phyloP scores from a whole-genome alignment of 2,797 vertebrate genomes.

The Scyliorhinus canicula region DNA sequence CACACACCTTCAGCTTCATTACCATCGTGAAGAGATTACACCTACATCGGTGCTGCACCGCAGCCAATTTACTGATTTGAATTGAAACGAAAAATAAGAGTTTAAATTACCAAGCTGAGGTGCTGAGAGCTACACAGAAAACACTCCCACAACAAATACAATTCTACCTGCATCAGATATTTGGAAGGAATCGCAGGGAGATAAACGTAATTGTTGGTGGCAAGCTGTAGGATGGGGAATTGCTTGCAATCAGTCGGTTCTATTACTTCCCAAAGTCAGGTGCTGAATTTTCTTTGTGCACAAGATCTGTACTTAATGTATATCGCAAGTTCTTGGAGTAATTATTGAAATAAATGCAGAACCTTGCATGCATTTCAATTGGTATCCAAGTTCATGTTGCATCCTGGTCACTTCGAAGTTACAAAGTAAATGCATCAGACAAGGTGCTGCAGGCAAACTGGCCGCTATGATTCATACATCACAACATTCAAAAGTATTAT shows the following conservation, averaged over 20 bases:
- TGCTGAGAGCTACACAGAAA: slow-evolving; percentile 33
- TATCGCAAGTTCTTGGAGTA: background rate
- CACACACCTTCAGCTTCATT: slow-evolving; percentile 85
- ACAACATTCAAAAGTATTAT: background rate
- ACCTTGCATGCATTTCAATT: background rate
- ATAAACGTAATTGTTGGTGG: slow-evolving; percentile 10
- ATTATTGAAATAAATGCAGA: background rate
- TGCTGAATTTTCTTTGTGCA: slow-evolving; percentile 23
- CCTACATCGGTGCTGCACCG: slow-evolving; percentile 31
- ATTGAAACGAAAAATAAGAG: slow-evolving; percentile 27
- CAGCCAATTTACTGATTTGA: slow-evolving; percentile 33
- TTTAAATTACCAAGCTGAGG: slow-evolving; percentile 30
- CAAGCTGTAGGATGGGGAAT: background rate
- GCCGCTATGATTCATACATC: background rate
- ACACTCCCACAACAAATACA: background rate
- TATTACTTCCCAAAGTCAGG: background rate
- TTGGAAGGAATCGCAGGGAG: background rate
- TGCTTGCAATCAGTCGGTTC: slow-evolving; percentile 1
- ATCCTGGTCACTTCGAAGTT: background rate
- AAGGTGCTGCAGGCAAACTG: background rate
- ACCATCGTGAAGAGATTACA: slow-evolving; percentile 67
- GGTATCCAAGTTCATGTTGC: background rate
- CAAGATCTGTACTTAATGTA: background rate
- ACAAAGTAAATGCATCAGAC: background rate
- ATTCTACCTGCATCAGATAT: slow-evolving; percentile 25